phyloP scores from a whole-genome alignment of 1,140 invertebrate genomes.

The Sycophaga agraensis region DNA sequence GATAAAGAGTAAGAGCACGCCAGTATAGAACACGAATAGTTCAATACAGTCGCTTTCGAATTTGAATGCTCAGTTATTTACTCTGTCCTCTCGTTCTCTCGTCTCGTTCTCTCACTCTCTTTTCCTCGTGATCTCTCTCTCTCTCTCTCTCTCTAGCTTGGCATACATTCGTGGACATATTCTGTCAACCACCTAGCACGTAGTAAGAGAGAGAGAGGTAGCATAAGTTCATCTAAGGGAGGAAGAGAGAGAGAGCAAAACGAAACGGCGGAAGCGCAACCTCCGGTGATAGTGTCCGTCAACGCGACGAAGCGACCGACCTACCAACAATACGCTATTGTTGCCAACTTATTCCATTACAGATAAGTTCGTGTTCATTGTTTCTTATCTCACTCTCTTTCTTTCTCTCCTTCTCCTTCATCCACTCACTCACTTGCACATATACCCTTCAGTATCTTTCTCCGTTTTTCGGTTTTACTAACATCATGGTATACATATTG shows the following conservation, averaged over 20 bases:
- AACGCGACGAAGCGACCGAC: conserved; percentile 52
- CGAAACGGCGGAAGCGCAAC: conserved; percentile 52
- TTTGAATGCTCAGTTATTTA: conserved; percentile 12
- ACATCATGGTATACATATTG: not conserved
- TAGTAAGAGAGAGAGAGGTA: not conserved
- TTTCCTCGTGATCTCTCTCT: not conserved
- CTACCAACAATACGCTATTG: conserved; percentile 56
- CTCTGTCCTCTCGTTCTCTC: not conserved
- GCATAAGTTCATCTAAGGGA: no score
- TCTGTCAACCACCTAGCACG: conserved; percentile 3
- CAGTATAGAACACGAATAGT: conserved; percentile 7
- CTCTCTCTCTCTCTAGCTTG: not conserved
- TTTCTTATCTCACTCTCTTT: conserved; percentile 38
- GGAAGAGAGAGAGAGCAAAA: conserved; percentile 25
- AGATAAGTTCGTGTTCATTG: conserved; percentile 56
- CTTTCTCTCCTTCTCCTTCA: conserved; percentile 1
- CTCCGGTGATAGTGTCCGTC: conserved; percentile 59
- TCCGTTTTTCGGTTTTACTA: not conserved
- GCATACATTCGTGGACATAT: conserved; percentile 22
- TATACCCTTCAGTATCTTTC: not conserved
- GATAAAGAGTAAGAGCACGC: not conserved
- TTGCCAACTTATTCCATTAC: conserved; percentile 61
- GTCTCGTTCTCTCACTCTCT: not conserved
- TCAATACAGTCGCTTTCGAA: conserved; percentile 21
- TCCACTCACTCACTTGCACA: not conserved